Conservation (phyloP, 2,113 vertebrate genomes). For the Sapayoa aenigma region DNA sequence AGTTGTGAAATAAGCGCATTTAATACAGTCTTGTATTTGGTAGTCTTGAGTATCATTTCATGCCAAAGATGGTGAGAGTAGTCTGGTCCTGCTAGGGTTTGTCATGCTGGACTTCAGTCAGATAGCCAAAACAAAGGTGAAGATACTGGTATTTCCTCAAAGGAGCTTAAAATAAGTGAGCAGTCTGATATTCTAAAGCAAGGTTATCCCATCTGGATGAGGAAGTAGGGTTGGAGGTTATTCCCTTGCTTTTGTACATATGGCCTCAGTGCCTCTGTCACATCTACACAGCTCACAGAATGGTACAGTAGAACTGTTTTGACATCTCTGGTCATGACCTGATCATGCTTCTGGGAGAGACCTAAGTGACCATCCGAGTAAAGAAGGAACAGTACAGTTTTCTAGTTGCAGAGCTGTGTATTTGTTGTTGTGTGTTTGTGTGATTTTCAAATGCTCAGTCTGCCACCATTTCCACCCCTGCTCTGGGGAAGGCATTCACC, state of each 20-base stretch:
- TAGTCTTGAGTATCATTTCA: background rate
- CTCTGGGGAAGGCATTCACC: background rate
- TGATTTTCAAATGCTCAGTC: background rate
- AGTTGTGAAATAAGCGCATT: background rate
- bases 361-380: background rate
- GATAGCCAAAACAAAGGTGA: background rate
- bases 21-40: background rate
- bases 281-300: background rate
- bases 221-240: background rate
- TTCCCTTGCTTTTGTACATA: accelerated
- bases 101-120: accelerated
- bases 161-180: background rate
- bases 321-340: background rate
- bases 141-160: background rate
- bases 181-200: background rate
- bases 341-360: background rate
- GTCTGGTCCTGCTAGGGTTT: background rate
- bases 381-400: background rate
- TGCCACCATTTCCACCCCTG: background rate
- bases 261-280: background rate
- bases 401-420: background rate
- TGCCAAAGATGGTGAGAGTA: background rate
- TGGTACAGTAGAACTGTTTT: background rate
- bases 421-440: background rate
- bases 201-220: background rate